These are phyloP conservation scores for Butastur rufipennis DNA, from an alignment of 2,113 vertebrate genomes.

Conservation along the genomic window DNA sequence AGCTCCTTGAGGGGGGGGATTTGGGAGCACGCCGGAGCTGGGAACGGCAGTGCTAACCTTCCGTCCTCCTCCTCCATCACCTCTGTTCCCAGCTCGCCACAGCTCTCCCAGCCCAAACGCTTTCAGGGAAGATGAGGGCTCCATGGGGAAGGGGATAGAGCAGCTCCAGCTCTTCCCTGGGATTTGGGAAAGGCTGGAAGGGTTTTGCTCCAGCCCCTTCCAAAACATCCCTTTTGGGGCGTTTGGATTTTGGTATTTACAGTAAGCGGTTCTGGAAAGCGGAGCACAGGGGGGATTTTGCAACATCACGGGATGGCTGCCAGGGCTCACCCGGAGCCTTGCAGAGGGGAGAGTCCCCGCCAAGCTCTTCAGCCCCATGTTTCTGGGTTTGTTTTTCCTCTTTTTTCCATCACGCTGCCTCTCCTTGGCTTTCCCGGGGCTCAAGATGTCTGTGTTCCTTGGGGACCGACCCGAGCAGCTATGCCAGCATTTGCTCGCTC, in stretches of 20 bases:
- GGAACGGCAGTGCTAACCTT: background rate
- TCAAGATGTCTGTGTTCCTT: background rate
- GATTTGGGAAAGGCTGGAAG: background rate
- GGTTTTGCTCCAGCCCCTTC: background rate
- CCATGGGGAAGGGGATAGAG: background rate
- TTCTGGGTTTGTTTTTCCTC: background rate
- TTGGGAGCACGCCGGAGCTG: background rate
- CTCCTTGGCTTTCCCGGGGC: background rate
- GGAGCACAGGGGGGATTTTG: background rate
- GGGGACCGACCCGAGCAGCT: background rate
- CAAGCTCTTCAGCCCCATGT: background rate
- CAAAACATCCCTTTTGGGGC: background rate
- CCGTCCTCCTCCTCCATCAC: background rate
- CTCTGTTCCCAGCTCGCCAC: background rate
- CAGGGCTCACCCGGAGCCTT: background rate
- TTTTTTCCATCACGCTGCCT: background rate
- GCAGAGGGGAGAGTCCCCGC: background rate
- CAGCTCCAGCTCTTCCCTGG: background rate
- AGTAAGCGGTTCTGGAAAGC: background rate
- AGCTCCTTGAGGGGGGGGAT: background rate
- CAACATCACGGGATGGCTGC: background rate
- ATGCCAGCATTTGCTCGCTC: background rate
- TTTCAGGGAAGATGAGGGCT: rapidly evolving
- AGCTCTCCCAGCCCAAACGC: background rate
- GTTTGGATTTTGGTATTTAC: background rate